phyloP scores from a whole-genome alignment of 2,113 vertebrate species.

The Cynopterus brachyotis region DNA sequence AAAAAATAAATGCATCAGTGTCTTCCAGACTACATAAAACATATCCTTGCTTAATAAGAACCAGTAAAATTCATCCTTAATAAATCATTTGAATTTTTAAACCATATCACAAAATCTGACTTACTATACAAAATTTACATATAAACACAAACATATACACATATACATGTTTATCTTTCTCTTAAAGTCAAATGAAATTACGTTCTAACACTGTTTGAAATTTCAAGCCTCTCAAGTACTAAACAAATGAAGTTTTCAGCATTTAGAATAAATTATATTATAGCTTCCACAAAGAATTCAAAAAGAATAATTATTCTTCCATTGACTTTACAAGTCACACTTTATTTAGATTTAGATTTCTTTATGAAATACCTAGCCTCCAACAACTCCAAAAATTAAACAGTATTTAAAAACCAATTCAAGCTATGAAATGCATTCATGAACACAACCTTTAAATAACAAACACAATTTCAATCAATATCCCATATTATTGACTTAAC shows the following conservation, averaged over 20 bases:
- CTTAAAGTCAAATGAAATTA: constrained; percentile 25
- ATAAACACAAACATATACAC: background rate
- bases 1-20: constrained; percentile 21
- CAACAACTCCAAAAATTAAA: constrained; percentile 27
- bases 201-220: background rate
- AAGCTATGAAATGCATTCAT: constrained; percentile 2
- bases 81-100: constrained; percentile 8
- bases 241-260: constrained; percentile 10
- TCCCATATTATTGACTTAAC: background rate
- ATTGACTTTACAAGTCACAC: background rate
- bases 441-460: constrained; percentile 20
- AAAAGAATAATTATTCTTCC: background rate
- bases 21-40: constrained; percentile 28
- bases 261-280: constrained; percentile 41
- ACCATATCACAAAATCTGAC: constrained; percentile 25
- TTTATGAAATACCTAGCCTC: background rate
- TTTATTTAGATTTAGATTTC: constrained; percentile 30
- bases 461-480: constrained; percentile 9
- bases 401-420: constrained; percentile 37
- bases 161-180: background rate
- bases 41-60: constrained; percentile 36
- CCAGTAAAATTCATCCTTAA: background rate
- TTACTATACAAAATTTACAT: background rate
- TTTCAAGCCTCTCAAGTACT: constrained; percentile 1
- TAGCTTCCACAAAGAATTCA: background rate